A percentile compares a stretch with the other conserved stretches of the same genome.
Conservation (phyloP, 92 coral and sea anemone species). For the Porites divaricata region DNA sequence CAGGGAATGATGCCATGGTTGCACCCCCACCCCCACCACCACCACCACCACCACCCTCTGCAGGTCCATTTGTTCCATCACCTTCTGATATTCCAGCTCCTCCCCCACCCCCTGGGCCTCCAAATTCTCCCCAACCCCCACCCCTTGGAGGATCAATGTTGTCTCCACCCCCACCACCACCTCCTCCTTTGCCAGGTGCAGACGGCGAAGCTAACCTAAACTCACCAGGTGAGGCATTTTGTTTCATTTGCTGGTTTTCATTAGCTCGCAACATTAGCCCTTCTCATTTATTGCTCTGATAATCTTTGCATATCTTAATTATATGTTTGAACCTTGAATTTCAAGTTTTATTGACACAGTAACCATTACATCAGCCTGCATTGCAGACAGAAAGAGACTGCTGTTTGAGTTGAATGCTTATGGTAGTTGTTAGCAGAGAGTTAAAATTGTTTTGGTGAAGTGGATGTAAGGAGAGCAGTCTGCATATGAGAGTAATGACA, state of each 20-base stretch:
- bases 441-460: too few relatives aligned
- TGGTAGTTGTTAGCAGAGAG: too few relatives aligned
- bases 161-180: slow-evolving; percentile 58
- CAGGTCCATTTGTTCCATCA: slow-evolving; percentile 51
- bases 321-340: too few relatives aligned
- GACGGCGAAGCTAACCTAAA: slow-evolving; percentile 32
- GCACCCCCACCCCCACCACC: slow-evolving; percentile 92
- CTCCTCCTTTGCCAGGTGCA: slow-evolving; percentile 47
- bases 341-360: too few relatives aligned
- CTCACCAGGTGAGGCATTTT: slow-evolving; percentile 49
- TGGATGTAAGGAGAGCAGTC: too few relatives aligned
- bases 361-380: too few relatives aligned
- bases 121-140: slow-evolving; percentile 35
- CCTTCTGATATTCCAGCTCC: slow-evolving; percentile 33
- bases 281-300: too few relatives aligned
- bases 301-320: too few relatives aligned
- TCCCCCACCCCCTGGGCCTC: slow-evolving; percentile 41
- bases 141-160: not conserved
- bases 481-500: too few relatives aligned
- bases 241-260: not conserved
- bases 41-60: slow-evolving; percentile 27
- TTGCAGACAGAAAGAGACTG: too few relatives aligned
- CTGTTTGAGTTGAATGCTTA: too few relatives aligned
- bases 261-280: not conserved
- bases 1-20: slow-evolving; percentile 63